phyloP scores from a whole-genome alignment of 2,888 invertebrate species.

The Trypoxylon attenuatum region DNA sequence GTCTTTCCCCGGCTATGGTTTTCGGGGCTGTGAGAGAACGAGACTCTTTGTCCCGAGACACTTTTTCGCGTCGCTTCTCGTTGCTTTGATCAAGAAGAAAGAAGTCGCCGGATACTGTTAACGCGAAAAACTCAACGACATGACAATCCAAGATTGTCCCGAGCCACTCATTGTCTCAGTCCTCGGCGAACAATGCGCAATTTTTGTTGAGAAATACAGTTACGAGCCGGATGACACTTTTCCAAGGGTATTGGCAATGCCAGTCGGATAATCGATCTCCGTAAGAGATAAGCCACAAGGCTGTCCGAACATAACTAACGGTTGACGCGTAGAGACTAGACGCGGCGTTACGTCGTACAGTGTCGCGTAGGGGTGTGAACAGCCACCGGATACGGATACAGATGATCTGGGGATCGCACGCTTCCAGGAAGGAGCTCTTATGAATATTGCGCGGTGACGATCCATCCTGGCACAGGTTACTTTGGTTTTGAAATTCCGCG shows the following conservation, averaged over 20 bases:
- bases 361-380: constrained; percentile 32
- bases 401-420: not conserved
- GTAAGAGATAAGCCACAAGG: constrained; percentile 23
- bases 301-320: constrained; percentile 23
- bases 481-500: constrained; percentile 47
- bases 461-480: not conserved
- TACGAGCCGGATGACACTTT: constrained; percentile 2
- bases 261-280: constrained; percentile 24
- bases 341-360: too few relatives aligned
- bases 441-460: constrained; percentile 42
- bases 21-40: too few relatives aligned
- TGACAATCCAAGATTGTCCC: not conserved
- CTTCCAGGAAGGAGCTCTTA: constrained; percentile 37
- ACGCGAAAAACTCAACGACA: too few relatives aligned
- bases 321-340: constrained; percentile 23
- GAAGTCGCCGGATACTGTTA: too few relatives aligned
- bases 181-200: constrained; percentile 10
- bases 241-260: constrained; percentile 14
- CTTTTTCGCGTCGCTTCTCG: too few relatives aligned
- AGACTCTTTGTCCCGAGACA: too few relatives aligned
- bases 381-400: constrained; percentile 15
- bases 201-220: constrained; percentile 14
- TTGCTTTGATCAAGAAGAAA: too few relatives aligned
- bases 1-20: not conserved
- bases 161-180: not conserved